phyloP scores from a whole-genome alignment of 2,797 vertebrate species.

The Xerus rutilus region DNA sequence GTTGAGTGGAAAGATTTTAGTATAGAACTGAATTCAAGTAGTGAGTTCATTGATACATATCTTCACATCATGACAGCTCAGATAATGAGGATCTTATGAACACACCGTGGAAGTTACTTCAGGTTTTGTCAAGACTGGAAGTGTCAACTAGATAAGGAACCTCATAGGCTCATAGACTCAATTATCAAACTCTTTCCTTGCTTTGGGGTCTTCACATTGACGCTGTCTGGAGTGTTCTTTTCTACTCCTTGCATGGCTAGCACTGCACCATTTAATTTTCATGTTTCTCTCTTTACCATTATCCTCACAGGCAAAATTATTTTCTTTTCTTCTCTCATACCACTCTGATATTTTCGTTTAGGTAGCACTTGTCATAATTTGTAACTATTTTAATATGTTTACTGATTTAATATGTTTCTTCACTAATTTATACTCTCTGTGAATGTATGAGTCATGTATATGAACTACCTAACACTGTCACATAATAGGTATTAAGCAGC shows the following conservation, averaged over 20 bases:
- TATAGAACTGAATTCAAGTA: neutral
- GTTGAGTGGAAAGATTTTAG: neutral
- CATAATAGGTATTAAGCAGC: neutral
- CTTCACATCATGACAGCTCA: neutral
- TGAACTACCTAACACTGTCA: neutral
- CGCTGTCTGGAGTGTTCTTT: neutral
- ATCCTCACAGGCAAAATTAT: neutral
- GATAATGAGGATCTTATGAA: neutral
- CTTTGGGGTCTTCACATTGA: neutral
- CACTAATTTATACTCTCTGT: neutral
- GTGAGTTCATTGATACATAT: neutral
- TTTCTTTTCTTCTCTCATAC: neutral
- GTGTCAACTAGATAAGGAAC: neutral
- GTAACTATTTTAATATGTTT: neutral
- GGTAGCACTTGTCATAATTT: neutral
- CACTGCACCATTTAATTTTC: neutral
- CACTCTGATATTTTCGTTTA: neutral
- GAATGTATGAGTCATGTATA: neutral
- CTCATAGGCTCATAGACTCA: neutral
- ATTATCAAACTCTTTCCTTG: neutral
- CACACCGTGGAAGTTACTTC: neutral
- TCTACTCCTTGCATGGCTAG: neutral
- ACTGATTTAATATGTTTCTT: neutral
- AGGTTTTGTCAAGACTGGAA: neutral
- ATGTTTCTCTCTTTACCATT: neutral